phyloP scores from a whole-genome alignment of 2,797 vertebrate species.

The Galago senegalensis region DNA sequence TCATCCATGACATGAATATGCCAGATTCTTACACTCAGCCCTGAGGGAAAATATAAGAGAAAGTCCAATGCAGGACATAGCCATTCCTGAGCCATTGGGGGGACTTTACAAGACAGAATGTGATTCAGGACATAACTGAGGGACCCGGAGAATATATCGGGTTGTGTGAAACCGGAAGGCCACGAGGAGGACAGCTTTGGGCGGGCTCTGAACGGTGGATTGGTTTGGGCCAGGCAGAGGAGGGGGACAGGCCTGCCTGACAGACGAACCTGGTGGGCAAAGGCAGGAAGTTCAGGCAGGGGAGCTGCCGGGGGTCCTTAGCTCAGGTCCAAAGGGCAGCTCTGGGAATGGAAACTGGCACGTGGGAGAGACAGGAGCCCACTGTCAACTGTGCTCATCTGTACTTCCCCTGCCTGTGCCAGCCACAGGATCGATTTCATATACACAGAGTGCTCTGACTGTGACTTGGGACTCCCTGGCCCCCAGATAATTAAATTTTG shows the following conservation, averaged over 20 bases:
- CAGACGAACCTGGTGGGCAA: background rate
- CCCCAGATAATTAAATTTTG: conserved; percentile 62
- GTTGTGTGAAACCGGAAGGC: background rate
- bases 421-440: background rate
- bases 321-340: background rate
- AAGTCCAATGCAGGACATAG: background rate
- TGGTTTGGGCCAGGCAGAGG: background rate
- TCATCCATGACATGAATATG: background rate
- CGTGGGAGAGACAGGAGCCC: background rate
- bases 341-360: background rate
- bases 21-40: background rate
- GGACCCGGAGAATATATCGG: background rate
- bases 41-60: background rate
- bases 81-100: background rate
- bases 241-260: background rate
- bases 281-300: background rate
- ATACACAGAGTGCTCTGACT: background rate
- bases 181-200: background rate
- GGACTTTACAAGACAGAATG: background rate
- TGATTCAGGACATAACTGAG: background rate
- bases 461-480: conserved; percentile 16
- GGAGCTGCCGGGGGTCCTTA: background rate
- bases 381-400: background rate
- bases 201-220: background rate
- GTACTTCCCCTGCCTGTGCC: rapidly evolving